Evolutionary conservation across 1,140 invertebrate species (phyloP), one percentile per base, ranked within the genome.

Genomic region (Laupala kohalensis): DNA sequence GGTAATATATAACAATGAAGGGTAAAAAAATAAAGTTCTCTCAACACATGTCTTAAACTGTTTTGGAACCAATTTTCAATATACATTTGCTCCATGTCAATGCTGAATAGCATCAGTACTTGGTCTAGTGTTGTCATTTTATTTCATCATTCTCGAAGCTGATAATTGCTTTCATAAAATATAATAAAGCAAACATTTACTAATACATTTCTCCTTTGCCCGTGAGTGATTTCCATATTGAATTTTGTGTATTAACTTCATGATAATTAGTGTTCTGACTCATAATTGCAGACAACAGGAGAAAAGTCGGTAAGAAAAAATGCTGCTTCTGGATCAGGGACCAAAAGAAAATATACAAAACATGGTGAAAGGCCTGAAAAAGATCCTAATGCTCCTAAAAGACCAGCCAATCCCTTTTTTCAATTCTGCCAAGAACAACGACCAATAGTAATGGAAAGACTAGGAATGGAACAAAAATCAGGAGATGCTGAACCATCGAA

Each of bases 381-480:
- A 77, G 90, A 91, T 83, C 89, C 89, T 2, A 90, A 90, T 81
- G 89, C 89, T 37, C 89, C 90, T 5, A 92, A 92, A 77, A 84
- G 90, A 74, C 89, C 89, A 0, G 89, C 88, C 37, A 91, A 91
- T 85, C 89, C 90, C 69, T 91, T 91, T 79, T 91, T 92, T 74
- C 89, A 91, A 80, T 92, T 91, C 79, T 91, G 89, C 76, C 89
- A 91, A 80, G 89, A 91, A 76, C 89, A 91, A 78, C 82, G 89
- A 74, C 88, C 82, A 37, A 79, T 89, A 27, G 83, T 91, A n/a
- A 86, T 90, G 81, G 88, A 89, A 76, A 83, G 70, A 29, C 67
- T 73, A 23, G 70, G 67, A 23, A 24, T 74, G 26, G 89, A 76
- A 78, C 86, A 75, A 77, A 78, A 76, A 64, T 80, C 84, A 25